Base-by-base conservation (phyloP, 2,888 invertebrate species). In the Cantharis rustica region DNA sequence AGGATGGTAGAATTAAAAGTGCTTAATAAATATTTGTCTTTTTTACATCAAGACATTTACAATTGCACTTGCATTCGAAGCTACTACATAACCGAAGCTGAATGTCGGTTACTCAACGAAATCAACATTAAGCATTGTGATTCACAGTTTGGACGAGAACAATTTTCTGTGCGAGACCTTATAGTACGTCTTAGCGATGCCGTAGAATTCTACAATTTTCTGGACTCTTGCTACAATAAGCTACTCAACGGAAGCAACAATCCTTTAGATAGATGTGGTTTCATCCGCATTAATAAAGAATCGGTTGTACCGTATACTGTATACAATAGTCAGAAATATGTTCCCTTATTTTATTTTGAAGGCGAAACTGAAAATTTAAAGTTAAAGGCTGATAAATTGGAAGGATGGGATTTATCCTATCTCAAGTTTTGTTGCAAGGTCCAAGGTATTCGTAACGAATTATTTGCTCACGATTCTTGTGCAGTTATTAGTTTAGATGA, bases 341-440 rank as follows among this genome's bases (percentile, higher is more conserved):
- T 98, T 76, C 98, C 98, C 15, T 89, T 98, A 72, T 96, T 96
- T 88, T 97, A 96, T 86, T 95, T 95, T 84, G 95, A 95, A 88
- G 96, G 96, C 81, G 96, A 96, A 89, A 96, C 96, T n/a, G 96
- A 96, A 87, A 96, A 95, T 89, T 90, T 97, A 31, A 95, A 95
- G 86, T 91, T 94, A 79, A 95, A 96, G 86, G 95, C 96, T 2
- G 95, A 96, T 84, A 94, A 95, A 87, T 89, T 97, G 61, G 95
- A 95, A 85, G 96, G 96, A 77, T 97, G 97, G 97, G 96, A 97
- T 88, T 89, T 97, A 81, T 95, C 96, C 0, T 97, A 97, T 88
- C 90, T 97, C 80, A 97, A 97, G 88, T 96, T 97, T 88, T 97
- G 97, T 89, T 97, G 97, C 89, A 97, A 96, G 89, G 96, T 97